Evolutionary conservation across 2,888 invertebrate genomes (phyloP), one percentile per base, ranked within the genome.

Genomic region (Deilephila porcellus): DNA sequence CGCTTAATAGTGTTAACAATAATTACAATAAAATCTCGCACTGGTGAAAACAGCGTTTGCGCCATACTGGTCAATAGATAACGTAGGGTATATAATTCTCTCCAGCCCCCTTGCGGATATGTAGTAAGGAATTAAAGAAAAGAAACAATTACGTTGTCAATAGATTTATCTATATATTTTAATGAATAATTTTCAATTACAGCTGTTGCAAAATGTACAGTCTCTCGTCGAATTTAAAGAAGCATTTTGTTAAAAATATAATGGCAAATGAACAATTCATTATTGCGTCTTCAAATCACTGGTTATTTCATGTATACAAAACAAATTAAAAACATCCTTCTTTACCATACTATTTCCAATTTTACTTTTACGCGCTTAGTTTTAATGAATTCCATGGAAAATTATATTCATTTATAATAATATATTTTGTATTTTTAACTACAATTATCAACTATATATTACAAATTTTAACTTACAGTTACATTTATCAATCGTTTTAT

Each of bases 101-200:
- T n/a, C n/a, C n/a, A n/a, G n/a, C n/a, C n/a, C n/a, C n/a, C n/a
- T n/a, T n/a, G 25, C n/a, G 32, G 25, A 32, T 37, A 25, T 67
- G 20, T 29, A 45, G 60, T 19, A 56, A 70, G 34, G 70, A 75
- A 37, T 63, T 80, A 88, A 64, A 83, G 81, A 81, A 91, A 91
- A 90, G 88, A 87, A 88, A 83, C 77, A 79, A 83, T 76, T 80
- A 85, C 90, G 89, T 90, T 91, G 89, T 94, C 93, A 94, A 94
- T 94, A 94, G 93, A 93, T 94, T 94, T 93, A 94, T 94, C 93
- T 94, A 94, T 94, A 93, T 94, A 93, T 93, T 94, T 94, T 92
- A 94, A 93, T 94, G 93, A 94, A 93, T 94, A 94, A 90, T 91
- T 92, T 87, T 92, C 91, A 93, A 92, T 90, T 93, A 94, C 93